A percentile compares a stretch with the other conserved stretches of the same genome.
These are phyloP conservation scores for Caradrina kadenii DNA, from an alignment of 2,888 invertebrate genomes.

Conservation along the genomic window DNA sequence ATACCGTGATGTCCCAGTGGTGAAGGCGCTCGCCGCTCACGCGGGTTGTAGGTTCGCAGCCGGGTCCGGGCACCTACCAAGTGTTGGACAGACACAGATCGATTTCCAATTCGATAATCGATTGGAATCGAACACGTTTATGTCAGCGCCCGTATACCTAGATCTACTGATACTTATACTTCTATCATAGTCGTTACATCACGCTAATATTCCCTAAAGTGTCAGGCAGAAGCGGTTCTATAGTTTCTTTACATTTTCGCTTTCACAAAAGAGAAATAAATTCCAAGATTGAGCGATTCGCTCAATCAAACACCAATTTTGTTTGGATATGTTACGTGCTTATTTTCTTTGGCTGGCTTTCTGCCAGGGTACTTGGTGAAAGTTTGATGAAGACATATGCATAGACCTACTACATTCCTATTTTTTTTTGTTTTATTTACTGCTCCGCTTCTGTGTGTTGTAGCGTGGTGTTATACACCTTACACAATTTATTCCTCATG, in stretches of 20 bases:
- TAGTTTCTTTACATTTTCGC: constrained; percentile 24
- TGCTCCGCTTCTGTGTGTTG: too few relatives aligned
- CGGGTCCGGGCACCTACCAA: too few relatives aligned
- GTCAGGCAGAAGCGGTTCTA: background rate
- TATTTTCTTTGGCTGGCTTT: constrained; percentile 17
- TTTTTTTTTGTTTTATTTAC: too few relatives aligned
- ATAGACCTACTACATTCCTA: background rate
- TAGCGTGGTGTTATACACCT: too few relatives aligned
- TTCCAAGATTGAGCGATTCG: constrained; percentile 17
- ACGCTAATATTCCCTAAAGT: background rate
- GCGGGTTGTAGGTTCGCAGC: background rate
- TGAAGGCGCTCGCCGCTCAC: too few relatives aligned
- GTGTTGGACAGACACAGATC: too few relatives aligned
- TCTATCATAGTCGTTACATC: background rate
- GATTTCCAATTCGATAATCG: too few relatives aligned
- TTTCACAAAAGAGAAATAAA: constrained; percentile 5
- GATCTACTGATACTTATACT: too few relatives aligned
- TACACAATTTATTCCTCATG: too few relatives aligned
- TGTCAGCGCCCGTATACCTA: too few relatives aligned
- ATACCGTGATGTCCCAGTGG: too few relatives aligned
- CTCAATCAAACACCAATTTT: constrained; percentile 38
- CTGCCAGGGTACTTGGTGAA: constrained; percentile 7
- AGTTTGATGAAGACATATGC: constrained; percentile 9
- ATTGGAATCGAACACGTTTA: too few relatives aligned
- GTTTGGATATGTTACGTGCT: constrained; percentile 10